These are phyloP conservation scores for Lutraria lutraria DNA, from an alignment of 2,888 invertebrate genomes.

Conservation along the genomic window DNA sequence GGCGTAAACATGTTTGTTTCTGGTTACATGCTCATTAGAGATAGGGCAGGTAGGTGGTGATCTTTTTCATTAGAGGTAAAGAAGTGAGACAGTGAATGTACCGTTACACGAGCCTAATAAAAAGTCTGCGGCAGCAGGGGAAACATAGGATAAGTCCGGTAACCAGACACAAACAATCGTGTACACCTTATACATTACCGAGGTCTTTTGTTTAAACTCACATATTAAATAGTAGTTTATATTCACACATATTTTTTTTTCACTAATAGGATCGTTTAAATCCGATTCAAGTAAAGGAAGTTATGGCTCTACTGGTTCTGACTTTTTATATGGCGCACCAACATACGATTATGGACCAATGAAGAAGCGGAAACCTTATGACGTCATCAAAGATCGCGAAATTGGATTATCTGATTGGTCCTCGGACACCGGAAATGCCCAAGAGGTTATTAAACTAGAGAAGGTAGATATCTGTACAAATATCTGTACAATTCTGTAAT, in stretches of 20 bases:
- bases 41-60: no score
- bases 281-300: constrained; percentile 57
- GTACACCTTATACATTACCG: no score
- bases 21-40: no score
- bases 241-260: background rate
- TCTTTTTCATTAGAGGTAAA: no score
- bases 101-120: background rate
- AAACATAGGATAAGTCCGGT: no score
- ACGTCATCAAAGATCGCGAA: constrained; percentile 68
- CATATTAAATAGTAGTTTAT: no score
- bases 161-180: no score
- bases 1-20: no score
- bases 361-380: constrained; percentile 58
- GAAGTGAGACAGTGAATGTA: background rate
- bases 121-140: no score
- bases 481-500: no score
- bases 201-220: no score
- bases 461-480: constrained; percentile 52
- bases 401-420: constrained; percentile 66
- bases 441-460: constrained; percentile 75
- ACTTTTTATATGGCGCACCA: constrained; percentile 52
- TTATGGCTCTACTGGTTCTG: constrained; percentile 67
- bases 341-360: constrained; percentile 39
- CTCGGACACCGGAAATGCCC: constrained; percentile 72
- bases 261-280: constrained; percentile 55